Evolutionary conservation across 2,888 invertebrate genomes (phyloP).

Genomic region (Lordiphosa fenestrarum): DNA sequence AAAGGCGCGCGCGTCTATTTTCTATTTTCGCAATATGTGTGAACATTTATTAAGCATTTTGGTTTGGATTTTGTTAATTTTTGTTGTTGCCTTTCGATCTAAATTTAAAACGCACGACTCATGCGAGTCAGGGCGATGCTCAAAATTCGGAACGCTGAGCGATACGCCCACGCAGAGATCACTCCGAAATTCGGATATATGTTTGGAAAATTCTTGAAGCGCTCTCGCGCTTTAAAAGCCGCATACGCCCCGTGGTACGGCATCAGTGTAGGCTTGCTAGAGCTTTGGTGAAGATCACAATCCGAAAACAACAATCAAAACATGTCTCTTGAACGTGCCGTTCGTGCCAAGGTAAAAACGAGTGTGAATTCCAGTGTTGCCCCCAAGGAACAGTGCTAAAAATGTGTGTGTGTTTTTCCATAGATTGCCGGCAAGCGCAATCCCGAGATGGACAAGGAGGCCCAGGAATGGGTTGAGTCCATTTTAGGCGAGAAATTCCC

Average conservation of each 20-base stretch:
- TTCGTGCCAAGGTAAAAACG: slow-evolving; percentile 88
- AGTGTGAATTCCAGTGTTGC: slow-evolving; percentile 5
- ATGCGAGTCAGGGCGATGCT: slow-evolving; percentile 41
- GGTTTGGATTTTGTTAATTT: slow-evolving; percentile 25
- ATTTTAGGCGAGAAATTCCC: slow-evolving; percentile 94
- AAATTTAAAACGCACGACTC: slow-evolving; percentile 67
- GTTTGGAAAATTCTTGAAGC: slow-evolving; percentile 77
- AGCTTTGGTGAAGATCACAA: slow-evolving; percentile 68
- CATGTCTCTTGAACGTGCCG: slow-evolving; percentile 96
- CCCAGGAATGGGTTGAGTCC: slow-evolving; percentile 94
- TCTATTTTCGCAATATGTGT: slow-evolving; percentile 45
- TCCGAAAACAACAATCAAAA: slow-evolving; percentile 51
- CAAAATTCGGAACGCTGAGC: slow-evolving; percentile 37
- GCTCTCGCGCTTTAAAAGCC: slow-evolving; percentile 77
- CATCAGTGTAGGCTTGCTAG: slow-evolving; percentile 77
- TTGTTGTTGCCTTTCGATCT: slow-evolving; percentile 41
- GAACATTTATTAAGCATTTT: slow-evolving; percentile 56
- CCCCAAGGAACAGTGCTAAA: slow-evolving; percentile 11
- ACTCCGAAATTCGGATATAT: slow-evolving; percentile 77
- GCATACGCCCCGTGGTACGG: slow-evolving; percentile 63
- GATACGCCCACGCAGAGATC: slow-evolving; percentile 65
- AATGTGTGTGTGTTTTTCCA: slow-evolving; percentile 11
- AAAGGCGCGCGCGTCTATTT: slow-evolving; percentile 24
- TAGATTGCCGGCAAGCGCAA: slow-evolving; percentile 92
- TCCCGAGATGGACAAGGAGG: slow-evolving; percentile 90